phyloP scores from a whole-genome alignment of 2,888 invertebrate genomes.

The Pediacus dermestoides region DNA sequence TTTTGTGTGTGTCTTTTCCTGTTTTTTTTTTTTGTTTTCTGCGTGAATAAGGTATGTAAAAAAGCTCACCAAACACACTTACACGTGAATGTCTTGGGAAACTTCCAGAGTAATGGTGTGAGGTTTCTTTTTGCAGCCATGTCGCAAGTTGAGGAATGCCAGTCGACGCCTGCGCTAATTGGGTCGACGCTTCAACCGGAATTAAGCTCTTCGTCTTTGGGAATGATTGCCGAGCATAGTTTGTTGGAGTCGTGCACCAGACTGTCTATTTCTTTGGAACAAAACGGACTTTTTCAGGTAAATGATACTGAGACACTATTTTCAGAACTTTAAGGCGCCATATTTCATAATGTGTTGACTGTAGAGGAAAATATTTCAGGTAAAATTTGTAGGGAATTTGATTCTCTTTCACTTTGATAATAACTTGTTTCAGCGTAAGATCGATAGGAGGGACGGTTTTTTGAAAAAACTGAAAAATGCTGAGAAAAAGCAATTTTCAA shows the following conservation, averaged over 20 bases:
- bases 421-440: no score
- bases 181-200: slow-evolving; percentile 60
- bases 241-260: slow-evolving; percentile 82
- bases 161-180: slow-evolving; percentile 80
- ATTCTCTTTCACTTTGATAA: no score
- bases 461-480: no score
- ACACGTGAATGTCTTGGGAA: no score
- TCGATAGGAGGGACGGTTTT: no score
- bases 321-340: not conserved
- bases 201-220: slow-evolving; percentile 63
- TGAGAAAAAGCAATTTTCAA: no score
- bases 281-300: slow-evolving; percentile 71
- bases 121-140: slow-evolving; percentile 63
- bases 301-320: slow-evolving; percentile 6
- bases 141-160: slow-evolving; percentile 84
- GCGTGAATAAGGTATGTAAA: slow-evolving; percentile 17
- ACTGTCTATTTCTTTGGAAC: slow-evolving; percentile 83
- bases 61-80: not conserved
- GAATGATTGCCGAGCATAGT: slow-evolving; percentile 83
- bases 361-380: no score
- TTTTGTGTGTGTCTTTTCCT: slow-evolving; percentile 32
- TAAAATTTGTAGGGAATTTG: no score
- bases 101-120: no score
- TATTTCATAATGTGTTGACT: no score
- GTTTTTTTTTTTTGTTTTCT: slow-evolving; percentile 19